Evolutionary conservation across 2,797 vertebrate genomes (phyloP), one percentile per base, ranked within the genome.

Genomic region (Dendrocincla tyrannina): DNA sequence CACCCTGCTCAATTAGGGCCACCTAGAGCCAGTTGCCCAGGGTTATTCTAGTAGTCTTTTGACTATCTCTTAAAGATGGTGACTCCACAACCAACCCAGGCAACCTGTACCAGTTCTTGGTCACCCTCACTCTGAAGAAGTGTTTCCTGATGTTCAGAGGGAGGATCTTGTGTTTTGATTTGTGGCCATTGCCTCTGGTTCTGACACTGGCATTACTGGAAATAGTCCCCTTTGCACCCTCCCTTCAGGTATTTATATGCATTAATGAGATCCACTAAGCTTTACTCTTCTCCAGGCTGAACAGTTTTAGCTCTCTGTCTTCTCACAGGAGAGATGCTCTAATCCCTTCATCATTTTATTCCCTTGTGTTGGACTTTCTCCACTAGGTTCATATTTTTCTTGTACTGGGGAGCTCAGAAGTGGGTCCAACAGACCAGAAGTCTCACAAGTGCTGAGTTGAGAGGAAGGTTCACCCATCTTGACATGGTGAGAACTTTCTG

Each of bases 1-100:
- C 3, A 1, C 8, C 0, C 5, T 63, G 10, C 32, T 53, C 42
- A 53, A 0, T 37, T 28, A 35, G 14, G 14, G 20, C 3, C 11
- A 27, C 22, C 37, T 9, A 53, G 11, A 75, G 10, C 28, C 8
- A 2, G 17, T 13, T 66, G 16, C 10, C 33, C 33, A 30, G 37
- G 18, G 11, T 19, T 10, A 5, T 49, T 20, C n/a, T 49, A n/a
- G 19, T 56, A 56, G 14, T 5, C 23, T 56, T 63, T 44, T 23
- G n/a, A 50, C 33, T 70, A 39, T 33, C 7, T 77, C 19, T 77
- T 32, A 33, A 70, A n/a, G 8, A 18, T 25, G 37, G 37, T 33
- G 37, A 69, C 11, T 44, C 11, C n/a, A 50, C 17, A 44, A 70
- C 7, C 7, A 70, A 17, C 5, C 42, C 56, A 52, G 16, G 11